Evolutionary conservation across 2,113 vertebrate genomes (phyloP), one percentile per base, ranked within the genome.

Genomic region (Pelecanus crispus): DNA sequence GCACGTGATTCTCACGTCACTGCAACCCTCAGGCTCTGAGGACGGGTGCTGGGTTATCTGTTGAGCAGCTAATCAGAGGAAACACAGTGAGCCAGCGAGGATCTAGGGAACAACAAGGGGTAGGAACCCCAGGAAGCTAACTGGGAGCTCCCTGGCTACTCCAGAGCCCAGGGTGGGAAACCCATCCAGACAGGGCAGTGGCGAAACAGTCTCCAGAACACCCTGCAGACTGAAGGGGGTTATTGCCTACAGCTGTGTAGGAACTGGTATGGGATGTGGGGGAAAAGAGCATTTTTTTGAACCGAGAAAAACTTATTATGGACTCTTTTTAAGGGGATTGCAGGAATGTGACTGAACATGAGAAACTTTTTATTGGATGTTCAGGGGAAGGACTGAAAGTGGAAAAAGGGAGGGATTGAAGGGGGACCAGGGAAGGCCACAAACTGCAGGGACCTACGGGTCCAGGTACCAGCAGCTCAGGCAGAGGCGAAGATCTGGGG

Each of bases 1-100:
- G 25, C 71, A 67, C 2, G 0, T 2, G 34, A 72, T 9, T 77
- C 42, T 20, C 40, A 5, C 0, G 1, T 19, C 36, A 42, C 29
- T 16, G 73, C 53, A 86, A 12, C 52, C 74, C 71, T 56, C 40
- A 40, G 34, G 86, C 68, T 70, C 49, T 22, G 55, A 68, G 75
- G 20, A 42, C 50, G 61, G 29, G 24, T 29, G 65, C 58, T 3
- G 9, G 21, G 50, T 65, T 34, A 61, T 11, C 66, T 71, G 47
- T 6, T 55, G 47, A 83, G 77, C 62, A 83, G 38, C n/a, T 61
- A 0, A 0, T 31, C 15, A 34, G 47, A 70, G 45, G 34, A 73
- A 90, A 47, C 31, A n/a, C 25, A 45, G 40, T 26, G 36, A 86
- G 50, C 15, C 65, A 85, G 74, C 3, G 6, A n/a, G 65, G 34